Base-by-base conservation (phyloP, 1,140 invertebrate species). In the Hylaeus volcanicus region DNA sequence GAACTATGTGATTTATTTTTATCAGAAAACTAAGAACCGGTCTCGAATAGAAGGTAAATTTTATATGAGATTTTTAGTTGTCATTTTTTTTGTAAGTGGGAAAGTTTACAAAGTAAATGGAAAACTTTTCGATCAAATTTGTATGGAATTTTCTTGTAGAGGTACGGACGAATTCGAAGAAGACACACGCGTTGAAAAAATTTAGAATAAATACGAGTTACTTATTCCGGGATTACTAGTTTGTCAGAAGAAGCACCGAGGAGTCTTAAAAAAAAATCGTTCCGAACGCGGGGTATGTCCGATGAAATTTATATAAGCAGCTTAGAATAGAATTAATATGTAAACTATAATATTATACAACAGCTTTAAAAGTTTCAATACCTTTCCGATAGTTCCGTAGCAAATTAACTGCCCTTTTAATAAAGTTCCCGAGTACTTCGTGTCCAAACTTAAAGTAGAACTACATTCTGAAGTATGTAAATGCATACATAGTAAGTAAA, bases 261-360 rank as follows among this genome's bases (percentile, higher is more conserved):
- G 14, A 14, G 58, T 14, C 5, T 56, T 4, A 26, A 39, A 66
- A 66, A 56, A 75, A 5, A 14, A 45, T 68, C 26, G n/a, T 58
- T 69, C 37, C n/a, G n/a, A 26, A 1, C 63, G 15, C 11, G 14
- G 6, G 15, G 9, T 9, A 53, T 45, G 41, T 51, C 45, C 15
- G 45, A 6, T 14, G 48, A 3, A 74, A 74, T 64, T 74, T 74
- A n/a, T 63, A 12, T 12, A 74, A 74, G 45, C n/a, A 41, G 37
- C 15, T 64, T 76, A 66, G 43, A 53, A 64, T 4, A 26, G 53
- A 45, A 69, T 69, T 77, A 77, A 77, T 70, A 51, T 77, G 37
- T 70, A 51, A 45, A 70, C 65, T 41, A 48, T 51, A 51, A 51
- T 51, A 51, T 60, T 77, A 70, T 48, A 48, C 74, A 41, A 11